Evolutionary conservation across 2,888 invertebrate species (phyloP).

Genomic region (Diachrysia chrysitis): DNA sequence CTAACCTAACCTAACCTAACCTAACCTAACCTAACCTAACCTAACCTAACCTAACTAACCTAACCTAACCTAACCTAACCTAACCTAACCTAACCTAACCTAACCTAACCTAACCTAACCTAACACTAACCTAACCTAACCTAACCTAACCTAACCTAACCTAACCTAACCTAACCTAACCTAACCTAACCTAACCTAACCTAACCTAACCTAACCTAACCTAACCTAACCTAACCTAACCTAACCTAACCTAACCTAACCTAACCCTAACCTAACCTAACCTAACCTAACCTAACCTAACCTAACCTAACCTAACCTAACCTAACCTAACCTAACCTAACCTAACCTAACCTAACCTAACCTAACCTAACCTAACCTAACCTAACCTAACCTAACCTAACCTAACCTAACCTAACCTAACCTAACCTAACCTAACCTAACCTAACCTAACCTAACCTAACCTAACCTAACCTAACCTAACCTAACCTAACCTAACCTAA

Average conservation of each 20-base stretch:
- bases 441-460: slow-evolving; percentile 50
- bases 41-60: slow-evolving; percentile 7
- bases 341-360: slow-evolving; percentile 22
- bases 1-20: slow-evolving; percentile 20
- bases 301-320: slow-evolving; percentile 23
- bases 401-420: slow-evolving; percentile 42
- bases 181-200: slow-evolving; percentile 36
- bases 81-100: slow-evolving; percentile 30
- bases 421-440: slow-evolving; percentile 49
- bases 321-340: slow-evolving; percentile 22
- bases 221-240: slow-evolving; percentile 18
- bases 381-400: slow-evolving; percentile 44
- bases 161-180: slow-evolving; percentile 39
- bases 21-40: slow-evolving; percentile 5
- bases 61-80: slow-evolving; percentile 29
- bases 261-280: slow-evolving; percentile 22
- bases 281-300: slow-evolving; percentile 20
- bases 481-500: slow-evolving; percentile 51
- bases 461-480: slow-evolving; percentile 48
- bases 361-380: slow-evolving; percentile 41
- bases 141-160: slow-evolving; percentile 48
- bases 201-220: slow-evolving; percentile 24
- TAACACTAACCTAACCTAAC: slow-evolving; percentile 46
- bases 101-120: slow-evolving; percentile 37
- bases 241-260: slow-evolving; percentile 27